Conservation (phyloP, 2,113 vertebrate genomes). For the Chaenogobius annularis region DNA sequence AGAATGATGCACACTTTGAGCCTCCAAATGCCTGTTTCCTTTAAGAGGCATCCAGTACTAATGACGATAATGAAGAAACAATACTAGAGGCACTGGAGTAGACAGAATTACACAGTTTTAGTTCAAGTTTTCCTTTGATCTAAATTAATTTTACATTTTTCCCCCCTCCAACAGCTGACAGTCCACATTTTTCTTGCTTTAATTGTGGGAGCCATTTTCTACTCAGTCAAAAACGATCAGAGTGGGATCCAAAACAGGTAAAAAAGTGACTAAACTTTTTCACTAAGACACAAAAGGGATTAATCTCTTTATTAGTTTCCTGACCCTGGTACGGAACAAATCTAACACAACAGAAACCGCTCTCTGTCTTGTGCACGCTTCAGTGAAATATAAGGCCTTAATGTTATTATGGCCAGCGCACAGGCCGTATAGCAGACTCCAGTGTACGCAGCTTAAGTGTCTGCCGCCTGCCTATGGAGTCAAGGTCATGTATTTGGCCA, state of each 20-base stretch:
- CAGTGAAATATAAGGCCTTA: conserved; percentile 33
- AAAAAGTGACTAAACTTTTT: background rate
- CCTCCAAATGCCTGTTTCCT: background rate
- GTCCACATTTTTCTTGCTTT: conserved; percentile 83
- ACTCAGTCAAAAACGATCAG: conserved; percentile 75
- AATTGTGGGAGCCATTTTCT: conserved; percentile 87
- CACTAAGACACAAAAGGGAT: conserved; percentile 10
- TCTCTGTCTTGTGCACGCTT: conserved; percentile 41
- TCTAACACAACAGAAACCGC: conserved; percentile 33
- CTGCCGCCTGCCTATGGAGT: conserved; percentile 7
- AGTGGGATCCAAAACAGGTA: conserved; percentile 91
- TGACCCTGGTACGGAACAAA: conserved; percentile 56
- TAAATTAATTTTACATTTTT: background rate
- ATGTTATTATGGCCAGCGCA: conserved; percentile 50
- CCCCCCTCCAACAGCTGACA: conserved; percentile 70
- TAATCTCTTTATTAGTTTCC: conserved; percentile 56
- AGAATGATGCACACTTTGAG: background rate
- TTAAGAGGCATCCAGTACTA: background rate
- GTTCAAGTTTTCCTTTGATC: background rate
- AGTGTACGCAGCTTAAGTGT: conserved; percentile 36
- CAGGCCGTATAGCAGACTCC: conserved; percentile 31
- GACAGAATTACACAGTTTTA: too few relatives aligned
- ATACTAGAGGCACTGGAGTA: background rate
- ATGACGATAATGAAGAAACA: background rate
- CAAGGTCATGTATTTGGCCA: background rate